Evolutionary conservation across 2,113 vertebrate genomes (phyloP).

Genomic region (Myrmophylax atrothorax): DNA sequence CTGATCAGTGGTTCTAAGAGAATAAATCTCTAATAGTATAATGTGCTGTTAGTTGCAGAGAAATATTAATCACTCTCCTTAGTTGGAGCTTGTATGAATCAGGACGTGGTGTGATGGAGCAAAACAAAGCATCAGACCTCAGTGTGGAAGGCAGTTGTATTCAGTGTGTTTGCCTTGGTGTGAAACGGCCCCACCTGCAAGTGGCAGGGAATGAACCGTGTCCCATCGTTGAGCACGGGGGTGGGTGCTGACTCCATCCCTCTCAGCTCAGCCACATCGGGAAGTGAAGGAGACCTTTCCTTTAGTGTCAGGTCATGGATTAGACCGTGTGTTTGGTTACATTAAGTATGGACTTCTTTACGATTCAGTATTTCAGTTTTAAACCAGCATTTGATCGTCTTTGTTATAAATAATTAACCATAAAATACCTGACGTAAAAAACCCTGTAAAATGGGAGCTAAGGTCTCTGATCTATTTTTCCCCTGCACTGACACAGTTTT

Average conservation of each 20-base stretch:
- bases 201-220: background rate
- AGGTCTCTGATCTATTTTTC: background rate
- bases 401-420: background rate
- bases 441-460: background rate
- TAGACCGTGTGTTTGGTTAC: background rate
- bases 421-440: background rate
- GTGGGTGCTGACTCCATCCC: background rate
- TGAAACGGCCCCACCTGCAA: background rate
- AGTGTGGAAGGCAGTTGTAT: background rate
- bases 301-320: background rate
- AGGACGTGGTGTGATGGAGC: background rate
- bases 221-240: background rate
- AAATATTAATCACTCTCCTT: background rate
- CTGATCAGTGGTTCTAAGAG: background rate
- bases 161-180: background rate
- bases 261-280: background rate
- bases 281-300: background rate
- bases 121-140: background rate
- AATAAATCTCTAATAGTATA: background rate
- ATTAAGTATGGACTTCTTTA: background rate
- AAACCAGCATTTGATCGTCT: background rate
- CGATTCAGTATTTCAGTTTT: background rate
- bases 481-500: background rate
- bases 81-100: background rate
- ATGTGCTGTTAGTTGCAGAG: background rate